Conservation (phyloP, 2,113 vertebrate species). For the Pterocles orientalis region DNA sequence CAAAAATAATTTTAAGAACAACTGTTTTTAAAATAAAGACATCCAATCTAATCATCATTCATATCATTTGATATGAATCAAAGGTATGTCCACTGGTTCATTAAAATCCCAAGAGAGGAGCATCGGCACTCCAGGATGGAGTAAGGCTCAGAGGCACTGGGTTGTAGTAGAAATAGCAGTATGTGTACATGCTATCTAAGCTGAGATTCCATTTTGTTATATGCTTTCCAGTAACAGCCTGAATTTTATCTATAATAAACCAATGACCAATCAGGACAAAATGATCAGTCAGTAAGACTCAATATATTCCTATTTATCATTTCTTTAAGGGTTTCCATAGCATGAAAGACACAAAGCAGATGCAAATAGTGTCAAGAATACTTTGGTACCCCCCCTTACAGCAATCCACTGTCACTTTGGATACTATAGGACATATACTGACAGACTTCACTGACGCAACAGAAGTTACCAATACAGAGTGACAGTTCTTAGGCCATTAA, state of each 20-base stretch:
- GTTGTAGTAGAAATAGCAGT: neutral
- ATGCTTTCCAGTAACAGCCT: neutral
- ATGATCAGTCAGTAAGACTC: neutral
- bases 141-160: neutral
- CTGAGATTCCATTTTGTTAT: neutral
- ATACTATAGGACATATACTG: neutral
- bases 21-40: neutral
- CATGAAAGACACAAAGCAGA: neutral
- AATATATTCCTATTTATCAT: neutral
- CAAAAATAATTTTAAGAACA: neutral
- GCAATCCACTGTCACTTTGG: neutral
- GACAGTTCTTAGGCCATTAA: neutral
- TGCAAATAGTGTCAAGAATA: neutral
- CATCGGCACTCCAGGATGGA: fast-evolving
- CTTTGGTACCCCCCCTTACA: neutral
- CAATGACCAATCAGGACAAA: neutral
- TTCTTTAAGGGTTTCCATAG: neutral
- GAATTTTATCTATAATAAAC: neutral
- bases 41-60: neutral
- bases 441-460: neutral
- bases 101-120: neutral
- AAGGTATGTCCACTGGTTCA: neutral
- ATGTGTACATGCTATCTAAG: neutral
- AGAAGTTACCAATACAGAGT: neutral
- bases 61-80: neutral